phyloP scores from a whole-genome alignment of 2,797 vertebrate genomes.

The Sebastes hopkinsi region DNA sequence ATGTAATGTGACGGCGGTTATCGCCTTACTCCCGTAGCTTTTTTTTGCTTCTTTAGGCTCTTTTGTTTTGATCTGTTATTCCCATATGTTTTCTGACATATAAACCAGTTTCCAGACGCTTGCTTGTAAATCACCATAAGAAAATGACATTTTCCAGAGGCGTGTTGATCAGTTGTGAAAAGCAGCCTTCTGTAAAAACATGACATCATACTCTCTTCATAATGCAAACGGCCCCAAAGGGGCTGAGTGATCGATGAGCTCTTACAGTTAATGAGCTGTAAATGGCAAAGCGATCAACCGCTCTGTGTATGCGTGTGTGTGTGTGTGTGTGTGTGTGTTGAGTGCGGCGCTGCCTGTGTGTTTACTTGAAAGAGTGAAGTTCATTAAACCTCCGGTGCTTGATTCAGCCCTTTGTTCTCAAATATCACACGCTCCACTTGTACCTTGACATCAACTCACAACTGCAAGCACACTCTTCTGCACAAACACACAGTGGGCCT shows the following conservation, averaged over 20 bases:
- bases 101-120: background rate
- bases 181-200: background rate
- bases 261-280: conserved; percentile 30
- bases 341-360: background rate
- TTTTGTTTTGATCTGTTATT: background rate
- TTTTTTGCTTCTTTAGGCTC: background rate
- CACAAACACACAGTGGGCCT: conserved; percentile 4
- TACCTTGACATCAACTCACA: conserved; percentile 3
- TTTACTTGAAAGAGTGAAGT: conserved; percentile 24
- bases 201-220: background rate
- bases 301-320: background rate
- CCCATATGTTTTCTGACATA: background rate
- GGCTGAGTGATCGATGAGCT: conserved; percentile 36
- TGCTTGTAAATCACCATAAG: background rate
- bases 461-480: background rate
- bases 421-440: conserved; percentile 10
- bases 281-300: conserved; percentile 19
- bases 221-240: background rate
- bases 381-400: conserved; percentile 26
- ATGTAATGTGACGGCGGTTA: background rate
- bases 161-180: background rate
- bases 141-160: background rate
- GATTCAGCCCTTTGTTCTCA: conserved; percentile 29
- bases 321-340: background rate
- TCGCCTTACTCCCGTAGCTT: background rate